Evolutionary conservation across 2,113 vertebrate genomes (phyloP).

Genomic region (Natator depressus): DNA sequence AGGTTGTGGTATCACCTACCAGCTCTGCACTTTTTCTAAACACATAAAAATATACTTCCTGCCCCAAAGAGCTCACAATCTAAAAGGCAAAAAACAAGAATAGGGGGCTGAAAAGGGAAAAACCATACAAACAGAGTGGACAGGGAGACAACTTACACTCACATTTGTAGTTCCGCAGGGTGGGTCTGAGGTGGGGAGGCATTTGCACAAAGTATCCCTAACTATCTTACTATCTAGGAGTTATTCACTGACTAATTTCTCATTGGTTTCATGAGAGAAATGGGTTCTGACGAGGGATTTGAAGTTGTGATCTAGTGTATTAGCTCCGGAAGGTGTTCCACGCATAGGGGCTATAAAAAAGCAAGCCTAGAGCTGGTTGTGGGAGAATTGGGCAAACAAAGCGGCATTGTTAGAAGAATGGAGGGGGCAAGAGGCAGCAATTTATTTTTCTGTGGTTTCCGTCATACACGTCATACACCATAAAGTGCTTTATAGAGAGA

Average conservation of each 20-base stretch:
- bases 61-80: neutral
- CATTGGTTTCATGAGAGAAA: neutral
- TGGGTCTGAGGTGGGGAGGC: neutral
- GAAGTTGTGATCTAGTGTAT: neutral
- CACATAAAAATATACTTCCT: neutral
- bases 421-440: neutral
- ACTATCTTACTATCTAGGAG: neutral
- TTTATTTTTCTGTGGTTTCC: neutral
- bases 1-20: neutral
- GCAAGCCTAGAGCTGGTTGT: neutral
- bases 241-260: neutral
- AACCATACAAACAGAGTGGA: accelerated
- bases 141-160: neutral
- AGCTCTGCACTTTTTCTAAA: neutral
- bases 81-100: neutral
- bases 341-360: neutral
- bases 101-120: neutral
- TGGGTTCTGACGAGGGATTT: neutral
- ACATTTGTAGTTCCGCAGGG: neutral
- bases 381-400: neutral
- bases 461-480: neutral
- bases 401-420: neutral
- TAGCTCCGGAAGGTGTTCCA: neutral
- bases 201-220: neutral
- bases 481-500: neutral